A percentile compares a stretch with the other conserved stretches of the same genome.
phyloP scores from a whole-genome alignment of 2,888 invertebrate genomes.

The Anodontia alba region DNA sequence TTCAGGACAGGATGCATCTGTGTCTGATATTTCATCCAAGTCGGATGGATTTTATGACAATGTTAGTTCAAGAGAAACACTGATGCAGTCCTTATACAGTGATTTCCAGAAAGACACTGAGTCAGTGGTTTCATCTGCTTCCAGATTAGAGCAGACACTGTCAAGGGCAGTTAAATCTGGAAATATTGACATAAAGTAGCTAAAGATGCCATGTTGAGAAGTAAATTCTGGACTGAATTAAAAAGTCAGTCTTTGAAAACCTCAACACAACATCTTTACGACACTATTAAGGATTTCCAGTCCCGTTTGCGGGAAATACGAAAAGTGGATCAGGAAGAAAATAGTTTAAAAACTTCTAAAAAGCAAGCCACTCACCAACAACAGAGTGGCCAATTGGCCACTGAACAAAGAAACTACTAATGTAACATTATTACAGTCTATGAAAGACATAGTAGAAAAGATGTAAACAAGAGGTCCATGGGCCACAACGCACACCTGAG shows the following conservation, averaged over 20 bases:
- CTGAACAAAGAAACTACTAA: too few relatives aligned
- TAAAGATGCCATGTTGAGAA: background rate
- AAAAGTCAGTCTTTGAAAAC: background rate
- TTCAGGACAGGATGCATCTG: background rate
- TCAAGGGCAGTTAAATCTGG: background rate
- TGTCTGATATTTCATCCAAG: background rate
- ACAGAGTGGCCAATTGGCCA: too few relatives aligned
- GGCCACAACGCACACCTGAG: too few relatives aligned
- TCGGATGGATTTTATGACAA: background rate
- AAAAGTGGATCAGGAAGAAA: background rate
- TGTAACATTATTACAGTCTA: too few relatives aligned
- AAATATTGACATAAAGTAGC: background rate
- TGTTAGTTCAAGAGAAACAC: background rate
- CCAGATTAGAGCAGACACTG: too few relatives aligned
- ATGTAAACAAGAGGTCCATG: too few relatives aligned
- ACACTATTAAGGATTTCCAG: background rate
- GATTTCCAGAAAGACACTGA: background rate
- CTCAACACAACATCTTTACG: background rate
- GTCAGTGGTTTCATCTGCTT: background rate
- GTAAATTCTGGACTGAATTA: background rate
- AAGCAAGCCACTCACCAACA: too few relatives aligned
- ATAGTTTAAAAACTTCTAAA: too few relatives aligned
- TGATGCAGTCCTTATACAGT: background rate
- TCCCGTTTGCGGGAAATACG: background rate
- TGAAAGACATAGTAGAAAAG: too few relatives aligned